Evolutionary conservation across 2,888 invertebrate genomes (phyloP), one percentile per base, ranked within the genome.

Genomic region (Oscheius sp.): DNA sequence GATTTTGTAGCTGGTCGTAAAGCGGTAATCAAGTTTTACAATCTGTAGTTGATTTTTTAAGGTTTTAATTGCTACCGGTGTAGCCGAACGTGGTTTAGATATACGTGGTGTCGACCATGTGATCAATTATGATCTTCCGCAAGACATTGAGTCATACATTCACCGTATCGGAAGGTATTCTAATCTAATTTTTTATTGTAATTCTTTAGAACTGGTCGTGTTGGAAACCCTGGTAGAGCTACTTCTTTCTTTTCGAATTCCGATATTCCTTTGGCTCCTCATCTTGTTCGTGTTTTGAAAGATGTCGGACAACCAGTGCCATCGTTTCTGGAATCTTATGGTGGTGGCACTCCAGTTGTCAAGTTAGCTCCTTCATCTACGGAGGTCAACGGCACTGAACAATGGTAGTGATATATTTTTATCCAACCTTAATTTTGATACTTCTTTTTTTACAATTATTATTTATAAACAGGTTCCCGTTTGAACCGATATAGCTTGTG

Each of bases 21-120:
- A 49, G 66, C 66, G 0, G 72, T 84, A 45, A 76, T 98, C n/a
- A n/a, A n/a, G n/a, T 98, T 1, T 95, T 98, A 0, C 97, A 97
- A 0, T 98, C 98, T 0, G 94, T 94, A 0, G 96, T 98, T 0
- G 96, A 96, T 0, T 94, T n/a, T 96, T 0, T 91, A 97, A 72
- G 97, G 97, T 0, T 71, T 83, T n/a, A 82, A 84, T 64, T 82
- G 82, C 76, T 74, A 75, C 18, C 81, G 84, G 7, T 2, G 35
- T 98, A 0, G 96, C 96, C 0, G 94, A 96, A 0, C 91, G 97
- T 72, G 97, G 97, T 0, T 71, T 84, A 21, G 84, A 84, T 61
- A 84, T 84, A 73, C 75, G 74, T 80, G 59, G 82, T 79, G 49
- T 49, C 21, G 49, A 49, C 13, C 27, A 58, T 9, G 58, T 58